Base-by-base conservation (phyloP, 2,797 vertebrate species). In the Gadopsis marmoratus region DNA sequence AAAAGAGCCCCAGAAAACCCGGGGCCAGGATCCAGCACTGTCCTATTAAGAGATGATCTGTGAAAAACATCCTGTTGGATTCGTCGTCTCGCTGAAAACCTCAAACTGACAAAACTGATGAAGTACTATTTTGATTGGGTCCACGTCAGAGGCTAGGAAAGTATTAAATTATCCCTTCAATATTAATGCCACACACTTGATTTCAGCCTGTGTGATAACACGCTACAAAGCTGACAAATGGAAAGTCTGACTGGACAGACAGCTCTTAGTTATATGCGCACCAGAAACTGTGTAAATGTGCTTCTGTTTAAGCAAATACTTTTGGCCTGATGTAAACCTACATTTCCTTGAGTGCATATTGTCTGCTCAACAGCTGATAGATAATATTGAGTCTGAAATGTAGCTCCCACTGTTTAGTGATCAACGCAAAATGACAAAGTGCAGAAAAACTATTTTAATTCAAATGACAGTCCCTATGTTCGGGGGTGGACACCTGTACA, bases 1-100 rank as follows among this genome's bases (percentile, higher is more conserved):
- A 92, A 92, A 93, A 87, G 78, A 82, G 82, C 69, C 71, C 73
- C 71, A 78, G 54, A 86, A 76, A 80, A 79, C 47, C 55, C 6
- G 54, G 56, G 88, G 82, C 75, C 82, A 75, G 58, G 74, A 74
- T 87, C 56, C 90, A 93, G 82, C 86, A 88, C 91, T 90, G 68
- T 90, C 76, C 81, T 54, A 84, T 90, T 90, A 91, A 79, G 83
- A 84, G 84, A 89, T 74, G 78, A 89, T 88, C 79, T 90, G 63
- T 72, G 78, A 83, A 80, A 86, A 84, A 89, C 79, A 76, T 87
- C 86, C 73, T 73, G 65, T 78, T 83, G 85, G 54, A 84, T 76
- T 76, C 6, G 5, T 73, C 41, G 45, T 75, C 61, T 86, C 26
- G 33, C 35, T 33, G 7, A 79, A 88, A 89, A 76, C 63, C 60